Base-by-base conservation (phyloP, 2,113 vertebrate genomes). In the Buteo buteo region DNA sequence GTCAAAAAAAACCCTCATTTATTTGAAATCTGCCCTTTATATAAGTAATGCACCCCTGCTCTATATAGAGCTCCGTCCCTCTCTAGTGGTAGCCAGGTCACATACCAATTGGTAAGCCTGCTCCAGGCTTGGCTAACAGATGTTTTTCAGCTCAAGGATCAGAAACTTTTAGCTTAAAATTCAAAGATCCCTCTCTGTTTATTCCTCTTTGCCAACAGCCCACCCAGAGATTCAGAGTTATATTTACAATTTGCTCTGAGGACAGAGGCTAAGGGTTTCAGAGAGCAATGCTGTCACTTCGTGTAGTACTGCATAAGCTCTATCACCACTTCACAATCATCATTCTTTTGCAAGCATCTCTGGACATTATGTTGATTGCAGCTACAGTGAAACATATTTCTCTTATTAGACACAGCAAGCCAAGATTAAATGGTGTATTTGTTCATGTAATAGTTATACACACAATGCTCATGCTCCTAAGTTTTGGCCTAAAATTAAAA, bases 61-160 rank as follows among this genome's bases (percentile, higher is more conserved):
- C 69, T 38, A n/a, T 62, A 14, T 1, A 84, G 77, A 91, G 86
- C 70, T 93, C 70, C 65, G 45, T 94, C 93, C 93, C 89, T 95
- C 93, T 94, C 86, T 66, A 87, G 89, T 55, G 83, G 91, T 66
- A 92, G 86, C 61, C 32, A 74, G 83, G 86, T 91, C 95, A 94
- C 86, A 87, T 11, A 76, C 36, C 89, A 92, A 10, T 18, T 18
- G 31, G 47, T 49, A 86, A 91, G 28, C n/a, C 26, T 25, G 82
- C 62, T 73, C 54, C 3, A 0, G 49, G 50, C 47, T 81, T 47
- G 18, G 47, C 25, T 8, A 66, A 82, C 59, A 58, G 28, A n/a
- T 18, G 18, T 13, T 8, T 71, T 70, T 71, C 13, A 47, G 36
- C 67, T 55, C 50, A 76, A 44, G 81, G n/a, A 92, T 52, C 17